Conservation (phyloP, 2,888 invertebrate genomes). For the Cheilosia pagana region DNA sequence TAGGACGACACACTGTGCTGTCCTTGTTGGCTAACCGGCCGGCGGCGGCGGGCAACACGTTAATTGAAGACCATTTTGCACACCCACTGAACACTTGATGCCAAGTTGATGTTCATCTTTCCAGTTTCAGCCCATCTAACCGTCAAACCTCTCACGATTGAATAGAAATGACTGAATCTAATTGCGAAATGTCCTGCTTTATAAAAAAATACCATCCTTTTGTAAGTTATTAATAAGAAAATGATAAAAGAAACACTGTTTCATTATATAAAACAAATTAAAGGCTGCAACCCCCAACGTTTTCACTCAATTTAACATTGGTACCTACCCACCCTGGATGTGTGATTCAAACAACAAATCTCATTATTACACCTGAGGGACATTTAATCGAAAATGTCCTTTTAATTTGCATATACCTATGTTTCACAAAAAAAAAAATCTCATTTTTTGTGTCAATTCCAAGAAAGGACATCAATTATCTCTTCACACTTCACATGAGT, state of each 20-base stretch:
- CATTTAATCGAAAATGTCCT: slow-evolving; percentile 74
- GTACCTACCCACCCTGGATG: neutral
- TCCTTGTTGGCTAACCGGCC: slow-evolving; percentile 37
- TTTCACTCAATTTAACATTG: slow-evolving; percentile 61
- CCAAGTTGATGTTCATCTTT: slow-evolving; percentile 39
- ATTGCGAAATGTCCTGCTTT: slow-evolving; percentile 63
- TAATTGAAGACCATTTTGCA: slow-evolving; percentile 58
- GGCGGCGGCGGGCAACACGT: slow-evolving; percentile 18
- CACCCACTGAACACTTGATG: slow-evolving; percentile 40
- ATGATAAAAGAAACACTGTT: neutral
- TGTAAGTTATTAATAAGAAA: slow-evolving; percentile 40
- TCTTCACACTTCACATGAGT: neutral
- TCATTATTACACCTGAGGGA: slow-evolving; percentile 79
- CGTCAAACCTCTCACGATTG: slow-evolving; percentile 43
- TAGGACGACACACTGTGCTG: slow-evolving; percentile 10
- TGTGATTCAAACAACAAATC: slow-evolving; percentile 38
- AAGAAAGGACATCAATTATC: slow-evolving; percentile 45
- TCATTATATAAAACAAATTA: slow-evolving; percentile 30
- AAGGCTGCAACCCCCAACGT: slow-evolving; percentile 36
- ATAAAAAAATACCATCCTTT: slow-evolving; percentile 54
- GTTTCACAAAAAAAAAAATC: slow-evolving; percentile 32
- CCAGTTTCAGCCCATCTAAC: slow-evolving; percentile 46
- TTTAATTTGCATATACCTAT: slow-evolving; percentile 35
- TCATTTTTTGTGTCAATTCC: slow-evolving; percentile 8
- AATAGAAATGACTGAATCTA: slow-evolving; percentile 67